Conservation (phyloP, 2,797 vertebrate species). For the Cynopterus sphinx region DNA sequence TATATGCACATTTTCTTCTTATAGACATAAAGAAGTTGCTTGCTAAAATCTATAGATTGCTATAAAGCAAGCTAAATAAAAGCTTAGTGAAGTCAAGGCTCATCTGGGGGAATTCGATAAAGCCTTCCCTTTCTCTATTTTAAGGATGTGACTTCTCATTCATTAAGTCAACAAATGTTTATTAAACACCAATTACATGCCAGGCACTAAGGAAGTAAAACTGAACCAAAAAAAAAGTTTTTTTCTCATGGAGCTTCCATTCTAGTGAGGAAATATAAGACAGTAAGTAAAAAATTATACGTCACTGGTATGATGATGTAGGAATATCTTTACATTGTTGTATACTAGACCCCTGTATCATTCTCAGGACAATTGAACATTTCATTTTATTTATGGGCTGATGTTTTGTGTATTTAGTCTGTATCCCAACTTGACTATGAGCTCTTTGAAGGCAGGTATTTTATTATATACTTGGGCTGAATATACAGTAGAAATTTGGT, state of each 20-base stretch:
- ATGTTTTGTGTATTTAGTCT: conserved; percentile 13
- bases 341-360: neutral
- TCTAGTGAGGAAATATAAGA: neutral
- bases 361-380: neutral
- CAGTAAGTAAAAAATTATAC: neutral
- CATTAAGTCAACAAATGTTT: conserved; percentile 13
- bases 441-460: neutral
- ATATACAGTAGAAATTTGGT: conserved; percentile 43
- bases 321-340: neutral
- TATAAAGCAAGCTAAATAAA: conserved; percentile 14
- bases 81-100: neutral
- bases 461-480: neutral
- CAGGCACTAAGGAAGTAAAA: neutral
- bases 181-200: neutral
- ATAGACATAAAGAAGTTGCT: neutral
- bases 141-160: neutral
- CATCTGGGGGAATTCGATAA: neutral
- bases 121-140: conserved; percentile 3
- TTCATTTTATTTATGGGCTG: conserved; percentile 19
- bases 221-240: neutral
- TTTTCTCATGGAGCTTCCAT: neutral
- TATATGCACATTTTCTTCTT: neutral
- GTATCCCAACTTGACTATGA: neutral
- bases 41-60: neutral
- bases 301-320: neutral